These are phyloP conservation scores for Tridacna gigas DNA, from an alignment of 2,888 invertebrate genomes.

Conservation along the genomic window DNA sequence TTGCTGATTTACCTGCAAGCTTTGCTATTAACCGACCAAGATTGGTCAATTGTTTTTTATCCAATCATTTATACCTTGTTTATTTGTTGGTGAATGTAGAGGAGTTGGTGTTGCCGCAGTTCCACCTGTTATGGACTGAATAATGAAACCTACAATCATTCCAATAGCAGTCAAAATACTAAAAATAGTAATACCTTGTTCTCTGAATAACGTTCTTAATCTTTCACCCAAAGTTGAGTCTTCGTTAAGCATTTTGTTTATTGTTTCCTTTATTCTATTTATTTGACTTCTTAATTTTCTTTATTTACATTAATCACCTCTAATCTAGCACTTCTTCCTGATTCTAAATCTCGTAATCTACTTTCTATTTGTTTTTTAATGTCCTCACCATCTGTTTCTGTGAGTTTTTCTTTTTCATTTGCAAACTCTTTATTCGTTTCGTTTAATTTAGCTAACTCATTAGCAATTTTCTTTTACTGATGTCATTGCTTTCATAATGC, in stretches of 20 bases:
- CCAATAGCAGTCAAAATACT: conserved; percentile 52
- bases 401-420: conserved; percentile 38
- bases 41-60: conserved; percentile 46
- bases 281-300: conserved; percentile 46
- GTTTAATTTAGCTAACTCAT: conserved; percentile 41
- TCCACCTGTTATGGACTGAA: conserved; percentile 38
- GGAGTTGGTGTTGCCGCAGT: conserved; percentile 13
- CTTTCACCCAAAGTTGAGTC: conserved; percentile 42
- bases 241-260: conserved; percentile 41
- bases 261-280: conserved; percentile 46
- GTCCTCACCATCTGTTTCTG: conserved; percentile 25
- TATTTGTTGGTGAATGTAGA: conserved; percentile 4
- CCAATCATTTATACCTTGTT: conserved; percentile 36
- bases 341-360: conserved; percentile 39
- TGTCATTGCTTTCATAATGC: conserved; percentile 48
- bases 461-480: conserved; percentile 46
- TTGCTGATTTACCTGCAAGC: conserved; percentile 46
- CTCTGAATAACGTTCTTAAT: conserved; percentile 47
- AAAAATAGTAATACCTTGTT: conserved; percentile 51
- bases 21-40: conserved; percentile 34
- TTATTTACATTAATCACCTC: conserved; percentile 44
- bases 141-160: conserved; percentile 47
- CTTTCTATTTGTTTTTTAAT: conserved; percentile 22
- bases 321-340: conserved; percentile 44
- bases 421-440: conserved; percentile 41